Evolutionary conservation across 1,140 invertebrate species (phyloP).

Genomic region (Aphaenogaster floridana): DNA sequence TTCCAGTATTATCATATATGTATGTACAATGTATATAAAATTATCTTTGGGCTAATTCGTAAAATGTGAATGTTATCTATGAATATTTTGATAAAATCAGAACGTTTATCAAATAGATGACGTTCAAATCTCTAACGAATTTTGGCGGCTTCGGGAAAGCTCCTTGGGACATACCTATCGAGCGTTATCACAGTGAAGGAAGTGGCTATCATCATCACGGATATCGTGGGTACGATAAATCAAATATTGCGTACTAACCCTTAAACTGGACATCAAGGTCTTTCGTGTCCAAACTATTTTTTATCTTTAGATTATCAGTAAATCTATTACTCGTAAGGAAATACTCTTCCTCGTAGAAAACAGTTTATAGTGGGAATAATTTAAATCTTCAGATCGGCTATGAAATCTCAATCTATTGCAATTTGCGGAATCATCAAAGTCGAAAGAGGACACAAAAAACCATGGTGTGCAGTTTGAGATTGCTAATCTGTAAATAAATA

Average conservation of each 20-base stretch:
- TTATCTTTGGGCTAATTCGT: neutral
- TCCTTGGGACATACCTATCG: conserved; percentile 61
- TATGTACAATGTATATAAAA: neutral
- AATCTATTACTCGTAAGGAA: no score
- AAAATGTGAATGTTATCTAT: neutral
- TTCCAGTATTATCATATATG: neutral
- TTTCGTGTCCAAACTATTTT: no score
- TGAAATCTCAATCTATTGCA: no score
- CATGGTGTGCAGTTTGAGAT: no score
- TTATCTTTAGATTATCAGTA: no score
- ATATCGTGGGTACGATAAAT: conserved; percentile 15
- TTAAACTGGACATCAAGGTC: no score
- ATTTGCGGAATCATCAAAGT: no score
- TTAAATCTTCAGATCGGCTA: no score
- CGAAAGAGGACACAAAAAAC: no score
- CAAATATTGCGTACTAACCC: neutral
- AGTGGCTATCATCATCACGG: conserved; percentile 61
- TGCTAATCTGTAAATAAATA: no score
- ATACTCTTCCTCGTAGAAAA: no score
- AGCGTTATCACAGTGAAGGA: conserved; percentile 73
- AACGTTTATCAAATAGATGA: conserved; percentile 71
- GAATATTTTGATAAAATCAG: neutral
- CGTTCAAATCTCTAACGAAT: conserved; percentile 77
- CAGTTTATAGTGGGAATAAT: no score
- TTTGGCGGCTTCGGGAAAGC: conserved; percentile 66